Conservation (phyloP, 2,113 vertebrate species). For the Halichoeres trimaculatus region DNA sequence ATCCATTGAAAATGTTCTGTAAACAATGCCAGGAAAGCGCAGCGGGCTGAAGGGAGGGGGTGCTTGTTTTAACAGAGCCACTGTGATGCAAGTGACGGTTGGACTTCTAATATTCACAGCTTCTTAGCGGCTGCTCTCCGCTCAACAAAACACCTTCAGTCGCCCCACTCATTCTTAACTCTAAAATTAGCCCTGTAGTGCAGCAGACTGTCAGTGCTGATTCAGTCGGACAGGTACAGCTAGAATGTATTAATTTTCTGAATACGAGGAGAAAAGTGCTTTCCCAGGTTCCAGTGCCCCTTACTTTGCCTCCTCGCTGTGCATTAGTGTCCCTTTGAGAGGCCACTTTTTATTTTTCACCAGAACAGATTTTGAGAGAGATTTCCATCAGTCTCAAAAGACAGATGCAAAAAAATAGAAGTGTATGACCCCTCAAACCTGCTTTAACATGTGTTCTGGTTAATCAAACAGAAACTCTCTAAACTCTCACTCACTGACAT, state of each 20-base stretch:
- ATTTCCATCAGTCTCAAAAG: constrained; percentile 33
- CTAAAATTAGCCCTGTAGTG: constrained; percentile 69
- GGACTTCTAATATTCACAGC: constrained; percentile 55
- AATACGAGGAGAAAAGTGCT: constrained; percentile 61
- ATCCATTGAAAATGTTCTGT: constrained; percentile 57
- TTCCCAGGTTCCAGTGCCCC: constrained; percentile 64
- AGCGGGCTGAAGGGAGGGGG: constrained; percentile 46
- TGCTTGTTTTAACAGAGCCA: constrained; percentile 53
- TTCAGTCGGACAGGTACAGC: constrained; percentile 64
- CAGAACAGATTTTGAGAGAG: constrained; percentile 32
- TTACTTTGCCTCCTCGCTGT: constrained; percentile 48
- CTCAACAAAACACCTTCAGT: constrained; percentile 52
- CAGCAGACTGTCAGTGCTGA: constrained; percentile 59
- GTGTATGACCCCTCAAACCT: constrained; percentile 2
- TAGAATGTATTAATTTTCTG: constrained; percentile 65
- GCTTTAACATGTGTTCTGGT: constrained; percentile 44
- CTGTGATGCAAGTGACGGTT: constrained; percentile 57
- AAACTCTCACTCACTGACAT: constrained; percentile 44
- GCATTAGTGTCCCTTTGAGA: constrained; percentile 61
- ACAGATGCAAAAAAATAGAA: constrained; percentile 37
- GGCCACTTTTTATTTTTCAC: constrained; percentile 33
- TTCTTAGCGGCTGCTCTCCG: constrained; percentile 38
- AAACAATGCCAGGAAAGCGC: constrained; percentile 72
- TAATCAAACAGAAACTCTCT: constrained; percentile 57
- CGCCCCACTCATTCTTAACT: constrained; percentile 59